Evolutionary conservation across 2,888 invertebrate species (phyloP), one percentile per base, ranked within the genome.

Genomic region (Abrostola triplasia): DNA sequence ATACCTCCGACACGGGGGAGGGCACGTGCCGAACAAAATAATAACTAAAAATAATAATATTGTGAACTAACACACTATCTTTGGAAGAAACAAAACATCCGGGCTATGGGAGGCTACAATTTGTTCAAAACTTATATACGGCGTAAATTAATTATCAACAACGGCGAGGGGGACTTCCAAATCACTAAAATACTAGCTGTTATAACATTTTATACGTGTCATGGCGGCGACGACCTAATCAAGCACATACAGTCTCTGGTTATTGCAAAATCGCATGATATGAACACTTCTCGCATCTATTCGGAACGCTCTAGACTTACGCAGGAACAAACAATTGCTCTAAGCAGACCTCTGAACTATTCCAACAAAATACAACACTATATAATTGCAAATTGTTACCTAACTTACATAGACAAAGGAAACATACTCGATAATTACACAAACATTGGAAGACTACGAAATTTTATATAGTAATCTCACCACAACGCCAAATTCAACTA

Each of bases 31-130:
- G 81, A 84, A 83, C 81, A 84, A 88, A 84, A 90, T 90, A 88
- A 67, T 68, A 80, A 77, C 73, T 77, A 86, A 86, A 89, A 82
- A 82, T 85, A 84, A 85, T 84, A 83, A 84, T 82, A 88, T 85
- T 87, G 87, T 89, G 88, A 87, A 90, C 87, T 93, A 92, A 88
- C 88, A 85, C 88, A 80, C 89, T 92, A 93, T 93, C 94, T 94
- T 94, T 94, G 94, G 94, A 93, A 93, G 92, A 90, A 91, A 90
- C 85, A 86, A 89, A 90, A 90, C 84, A 84, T 87, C 88, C 85
- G 89, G 89, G 84, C 85, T 87, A 84, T 85, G 80, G 64, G 59
- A 36, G 53, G 57, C 52, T 72, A 76, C 57, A 71, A 76, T 79
- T 76, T 80, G 77, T 77, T 78, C 71, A 70, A n/a, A 53, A 66